Evolutionary conservation across 2,888 invertebrate species (phyloP).

Genomic region (Acrobasis consociella): DNA sequence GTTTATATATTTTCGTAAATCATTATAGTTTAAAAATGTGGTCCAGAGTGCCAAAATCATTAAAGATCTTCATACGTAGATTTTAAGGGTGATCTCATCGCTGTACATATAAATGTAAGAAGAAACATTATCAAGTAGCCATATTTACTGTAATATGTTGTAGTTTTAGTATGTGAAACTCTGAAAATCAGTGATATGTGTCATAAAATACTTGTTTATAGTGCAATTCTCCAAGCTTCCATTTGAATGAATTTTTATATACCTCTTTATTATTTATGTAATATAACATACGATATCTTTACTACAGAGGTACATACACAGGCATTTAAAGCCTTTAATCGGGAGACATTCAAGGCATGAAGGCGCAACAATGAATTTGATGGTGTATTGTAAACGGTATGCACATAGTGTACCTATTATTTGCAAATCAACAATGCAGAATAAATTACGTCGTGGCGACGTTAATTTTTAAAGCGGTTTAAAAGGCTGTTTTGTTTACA

Average conservation of each 20-base stretch:
- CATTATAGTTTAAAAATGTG: constrained; percentile 55
- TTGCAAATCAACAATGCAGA: neutral
- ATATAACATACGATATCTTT: neutral
- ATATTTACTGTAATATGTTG: constrained; percentile 35
- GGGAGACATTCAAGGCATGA: neutral
- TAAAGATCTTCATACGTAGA: constrained; percentile 71
- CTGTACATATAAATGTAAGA: constrained; percentile 63
- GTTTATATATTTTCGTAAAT: constrained; percentile 42
- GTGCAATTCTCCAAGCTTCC: constrained; percentile 9
- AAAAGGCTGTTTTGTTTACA: too few species aligned
- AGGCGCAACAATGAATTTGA: neutral
- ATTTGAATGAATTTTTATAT: neutral
- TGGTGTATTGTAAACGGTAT: neutral
- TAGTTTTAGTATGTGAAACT: constrained; percentile 16
- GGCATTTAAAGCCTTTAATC: neutral
- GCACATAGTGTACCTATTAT: neutral
- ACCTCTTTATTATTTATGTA: too few species aligned
- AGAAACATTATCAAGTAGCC: constrained; percentile 37
- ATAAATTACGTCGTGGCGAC: too few species aligned
- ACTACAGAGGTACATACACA: neutral
- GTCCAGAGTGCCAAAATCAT: constrained; percentile 78
- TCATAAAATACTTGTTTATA: neutral
- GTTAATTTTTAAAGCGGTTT: too few species aligned
- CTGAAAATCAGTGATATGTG: neutral
- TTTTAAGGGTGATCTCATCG: constrained; percentile 77